Base-by-base conservation (phyloP, 2,113 vertebrate genomes). In the Lampris incognitus region DNA sequence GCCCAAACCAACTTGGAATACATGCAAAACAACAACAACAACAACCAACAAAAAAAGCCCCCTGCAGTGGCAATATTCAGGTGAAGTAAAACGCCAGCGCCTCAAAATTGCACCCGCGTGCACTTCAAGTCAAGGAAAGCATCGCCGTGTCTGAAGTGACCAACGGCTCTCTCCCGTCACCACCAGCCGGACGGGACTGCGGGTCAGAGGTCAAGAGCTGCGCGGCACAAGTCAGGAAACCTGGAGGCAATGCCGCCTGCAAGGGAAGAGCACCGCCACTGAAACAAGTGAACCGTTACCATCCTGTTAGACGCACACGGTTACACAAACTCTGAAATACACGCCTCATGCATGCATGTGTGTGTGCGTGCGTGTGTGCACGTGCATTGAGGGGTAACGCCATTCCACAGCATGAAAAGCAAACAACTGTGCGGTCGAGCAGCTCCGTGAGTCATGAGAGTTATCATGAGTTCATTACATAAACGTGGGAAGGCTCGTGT, bases 291-390 rank as follows among this genome's bases (percentile, higher is more conserved):
- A 74, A 61, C 63, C 76, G 56, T 82, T 54, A 78, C 73, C 39
- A 11, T 50, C 61, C 40, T 60, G 54, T 46, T 8, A 9, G 44
- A 41, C 7, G 44, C 0, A 1, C 13, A 54, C 52, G 24, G 69
- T 86, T 87, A 80, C 9, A 51, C 84, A 86, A 89, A 74, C 36
- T 54, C 54, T 57, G 36, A 77, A 61, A 67, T 49, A 10, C 41
- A 3, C 1, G 10, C 41, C 51, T 65, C 69, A 44, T 56, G 52
- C 58, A 66, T 61, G 42, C 71, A n/a, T 38, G 52, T 46, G 36
- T 6, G 4, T 13, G 24, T 6, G 9, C 8, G 6, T 37, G 65
- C 5, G 36, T 54, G 62, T 39, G 4, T 9, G 40, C 44, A 54
- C 6, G 44, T 52, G n/a, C 72, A 24, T 55, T 13, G 6, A 11